Percentiles rank a stretch among this genome's conserved stretches.
Evolutionary conservation across 1,140 invertebrate genomes (phyloP).

Genomic region (Bombus confusus): DNA sequence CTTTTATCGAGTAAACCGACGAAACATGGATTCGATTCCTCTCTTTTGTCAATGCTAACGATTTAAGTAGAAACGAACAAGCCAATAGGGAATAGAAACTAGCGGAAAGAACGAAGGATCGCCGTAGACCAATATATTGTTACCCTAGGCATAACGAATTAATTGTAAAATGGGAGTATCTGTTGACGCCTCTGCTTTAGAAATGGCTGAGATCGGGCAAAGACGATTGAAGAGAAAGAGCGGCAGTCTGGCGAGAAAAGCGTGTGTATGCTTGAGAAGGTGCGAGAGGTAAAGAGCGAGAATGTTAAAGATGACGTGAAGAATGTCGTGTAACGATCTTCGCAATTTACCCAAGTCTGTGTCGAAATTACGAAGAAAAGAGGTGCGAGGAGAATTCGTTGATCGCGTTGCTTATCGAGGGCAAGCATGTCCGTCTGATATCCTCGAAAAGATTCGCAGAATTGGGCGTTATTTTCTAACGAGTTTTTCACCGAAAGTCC

Average conservation of each 20-base stretch:
- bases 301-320: too few species aligned
- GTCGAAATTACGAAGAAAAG: not conserved
- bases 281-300: too few species aligned
- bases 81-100: constrained; percentile 25
- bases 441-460: not conserved
- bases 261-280: not conserved
- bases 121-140: constrained; percentile 45
- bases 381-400: not conserved
- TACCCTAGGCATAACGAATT: constrained; percentile 27
- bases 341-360: not conserved
- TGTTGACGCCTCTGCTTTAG: constrained; percentile 14
- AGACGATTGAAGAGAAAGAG: not conserved
- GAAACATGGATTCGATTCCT: constrained; percentile 31
- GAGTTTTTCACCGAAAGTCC: not conserved
- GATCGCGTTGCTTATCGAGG: not conserved
- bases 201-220: not conserved
- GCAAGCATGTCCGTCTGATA: not conserved
- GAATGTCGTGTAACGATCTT: not conserved
- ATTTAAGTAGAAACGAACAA: constrained; percentile 21
- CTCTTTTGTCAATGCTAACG: constrained; percentile 16
- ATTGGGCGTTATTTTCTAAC: not conserved
- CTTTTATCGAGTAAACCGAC: constrained; percentile 32
- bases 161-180: constrained; percentile 15
- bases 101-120: not conserved
- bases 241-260: not conserved